Percentiles rank a stretch among this genome's conserved stretches.
Conservation (phyloP, 92 coral and sea anemone genomes). For the Epizoanthus rinbou region DNA sequence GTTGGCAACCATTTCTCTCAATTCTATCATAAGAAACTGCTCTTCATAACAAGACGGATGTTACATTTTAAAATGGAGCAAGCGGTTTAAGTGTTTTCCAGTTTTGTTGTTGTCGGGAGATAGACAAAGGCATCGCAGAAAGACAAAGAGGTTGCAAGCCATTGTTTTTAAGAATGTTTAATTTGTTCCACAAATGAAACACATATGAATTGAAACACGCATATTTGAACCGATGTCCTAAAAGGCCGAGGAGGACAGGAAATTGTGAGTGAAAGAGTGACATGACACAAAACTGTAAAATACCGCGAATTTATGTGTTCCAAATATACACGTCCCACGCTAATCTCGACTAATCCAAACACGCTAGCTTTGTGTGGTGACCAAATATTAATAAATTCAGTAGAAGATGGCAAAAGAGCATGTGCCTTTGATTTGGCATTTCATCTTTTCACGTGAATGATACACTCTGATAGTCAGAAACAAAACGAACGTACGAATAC, state of each 20-base stretch:
- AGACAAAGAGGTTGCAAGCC: conserved; percentile 4
- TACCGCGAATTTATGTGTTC: neutral
- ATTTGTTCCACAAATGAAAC: conserved; percentile 6
- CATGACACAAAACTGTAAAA: conserved; percentile 16
- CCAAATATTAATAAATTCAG: neutral
- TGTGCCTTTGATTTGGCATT: neutral
- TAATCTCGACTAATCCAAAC: conserved; percentile 22
- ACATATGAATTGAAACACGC: neutral
- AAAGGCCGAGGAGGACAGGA: conserved; percentile 3
- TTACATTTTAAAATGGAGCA: neutral
- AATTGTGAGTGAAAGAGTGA: neutral
- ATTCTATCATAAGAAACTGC: neutral
- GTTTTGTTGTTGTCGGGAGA: neutral
- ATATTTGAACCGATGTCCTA: too few relatives aligned
- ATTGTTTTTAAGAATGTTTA: conserved; percentile 32
- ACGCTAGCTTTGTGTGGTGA: conserved; percentile 23
- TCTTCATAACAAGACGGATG: neutral
- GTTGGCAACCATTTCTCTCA: neutral
- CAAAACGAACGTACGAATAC: neutral
- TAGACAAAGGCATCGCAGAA: conserved; percentile 35
- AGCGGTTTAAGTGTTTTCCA: neutral
- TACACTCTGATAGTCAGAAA: neutral
- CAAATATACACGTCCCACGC: conserved; percentile 29
- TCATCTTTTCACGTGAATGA: neutral
- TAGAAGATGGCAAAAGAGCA: neutral